These are phyloP conservation scores for Chaenocephalus aceratus DNA, from an alignment of 2,113 vertebrate species.

Conservation along the genomic window DNA sequence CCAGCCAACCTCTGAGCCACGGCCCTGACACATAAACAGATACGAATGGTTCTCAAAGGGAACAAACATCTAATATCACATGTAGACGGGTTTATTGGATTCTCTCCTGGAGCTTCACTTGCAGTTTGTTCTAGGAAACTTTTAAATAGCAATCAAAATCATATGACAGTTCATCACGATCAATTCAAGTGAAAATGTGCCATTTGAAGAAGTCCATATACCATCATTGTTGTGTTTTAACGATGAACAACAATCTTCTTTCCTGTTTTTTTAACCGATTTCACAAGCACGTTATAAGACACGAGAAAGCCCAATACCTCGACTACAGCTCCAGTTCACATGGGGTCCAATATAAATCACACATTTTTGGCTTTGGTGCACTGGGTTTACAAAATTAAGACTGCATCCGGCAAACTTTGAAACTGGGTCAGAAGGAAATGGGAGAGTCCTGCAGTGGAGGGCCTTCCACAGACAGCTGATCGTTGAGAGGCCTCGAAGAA, in stretches of 20 bases:
- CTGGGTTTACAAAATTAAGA: constrained; percentile 29
- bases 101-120: constrained; percentile 29
- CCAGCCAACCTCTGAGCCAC: constrained; percentile 75
- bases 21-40: constrained; percentile 82
- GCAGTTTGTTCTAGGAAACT: constrained; percentile 23
- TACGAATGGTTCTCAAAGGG: constrained; percentile 59
- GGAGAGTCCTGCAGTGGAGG: constrained; percentile 30
- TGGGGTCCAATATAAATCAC: constrained; percentile 59
- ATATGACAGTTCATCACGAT: constrained; percentile 32
- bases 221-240: neutral
- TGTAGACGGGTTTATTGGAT: constrained; percentile 14
- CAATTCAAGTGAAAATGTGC: constrained; percentile 43
- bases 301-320: constrained; percentile 17
- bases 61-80: constrained; percentile 54
- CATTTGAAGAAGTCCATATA: constrained; percentile 20
- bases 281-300: constrained; percentile 10
- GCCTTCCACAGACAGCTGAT: constrained; percentile 39
- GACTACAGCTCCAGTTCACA: constrained; percentile 14
- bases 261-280: constrained; percentile 8
- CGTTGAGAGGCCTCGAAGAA: constrained; percentile 30
- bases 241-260: constrained; percentile 23
- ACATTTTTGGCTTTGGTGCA: constrained; percentile 56
- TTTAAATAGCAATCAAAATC: constrained; percentile 39
- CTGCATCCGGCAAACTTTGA: constrained; percentile 54
- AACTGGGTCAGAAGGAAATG: constrained; percentile 67